Base-by-base conservation (phyloP, 2,113 vertebrate genomes). In the Malurus melanocephalus region DNA sequence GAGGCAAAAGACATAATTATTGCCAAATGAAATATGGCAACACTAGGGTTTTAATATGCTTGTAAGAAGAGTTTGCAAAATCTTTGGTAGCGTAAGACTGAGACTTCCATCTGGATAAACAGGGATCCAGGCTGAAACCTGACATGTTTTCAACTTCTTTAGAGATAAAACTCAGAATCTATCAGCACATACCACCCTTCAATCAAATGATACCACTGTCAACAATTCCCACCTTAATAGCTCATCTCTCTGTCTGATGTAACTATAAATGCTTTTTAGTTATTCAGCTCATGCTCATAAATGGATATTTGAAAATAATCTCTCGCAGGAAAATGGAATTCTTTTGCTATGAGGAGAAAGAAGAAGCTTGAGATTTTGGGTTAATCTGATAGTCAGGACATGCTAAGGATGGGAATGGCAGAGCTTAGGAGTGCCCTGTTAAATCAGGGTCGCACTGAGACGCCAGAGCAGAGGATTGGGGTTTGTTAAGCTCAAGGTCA, bases 1-100 rank as follows among this genome's bases (percentile, higher is more conserved):
- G 49, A 92, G 32, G 87, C 35, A 84, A 81, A 94, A 78, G 85
- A 82, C 75, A n/a, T 90, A 89, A 78, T 89, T 92, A 74, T 89
- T 92, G 64, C 72, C 79, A 75, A 78, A 83, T 83, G 72, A 89
- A 93, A 93, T 93, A 93, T 46, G 51, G 81, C 72, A 87, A 72
- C 56, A 45, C 32, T 51, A 61, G 28, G 60, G 27, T 49, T 82
- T 80, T 93, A 87, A 89, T 15, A 40, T 2, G 22, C 75, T 61
- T 18, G 11, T 51, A 72, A 71, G 80, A 85, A 92, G 89, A 92
- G 67, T 86, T 49, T 73, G 49, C 64, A 52, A 89, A 90, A 82
- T 59, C 81, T 77, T 77, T 78, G 49, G 73, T 66, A 90, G 67
- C 26, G 4, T 1, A 60, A 49, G 28, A 42, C 71, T 80, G 53